Base-by-base conservation (phyloP, 1,140 invertebrate species). In the Neodiprion fabricii region DNA sequence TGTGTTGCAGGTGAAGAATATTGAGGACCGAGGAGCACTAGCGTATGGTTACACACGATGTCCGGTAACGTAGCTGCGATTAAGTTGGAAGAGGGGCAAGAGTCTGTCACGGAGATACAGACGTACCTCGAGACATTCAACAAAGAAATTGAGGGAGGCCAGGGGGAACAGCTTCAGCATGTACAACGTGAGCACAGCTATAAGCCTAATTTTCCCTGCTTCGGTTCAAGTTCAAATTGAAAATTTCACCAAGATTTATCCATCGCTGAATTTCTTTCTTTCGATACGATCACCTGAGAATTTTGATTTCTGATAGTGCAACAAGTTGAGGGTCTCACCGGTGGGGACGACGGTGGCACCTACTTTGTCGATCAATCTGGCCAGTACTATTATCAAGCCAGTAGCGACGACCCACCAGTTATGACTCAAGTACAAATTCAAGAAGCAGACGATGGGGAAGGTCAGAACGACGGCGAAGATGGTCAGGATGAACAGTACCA, bases 121-220 rank as follows among this genome's bases (percentile, higher is more conserved):
- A 94, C 94, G 72, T 96, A 96, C 80, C 87, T 96, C 66, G 94
- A 93, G 72, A 94, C 94, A 5, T 96, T 96, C 82, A 95, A 96
- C 80, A 96, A 96, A 82, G 95, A 96, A 86, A 96, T 96, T 70
- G 92, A 93, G 76, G 91, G 91, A 66, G 89, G 85, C 48, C 89
- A 83, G 87, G 91, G 84, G 61, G 85, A 84, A 75, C 89, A 85
- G 76, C 82, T 86, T 48, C 89, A 88, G 79, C 89, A 90, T 85
- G 88, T 90, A 9, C 85, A 90, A 81, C 86, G 91, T 91, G 79
- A 85, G 84, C 85, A 79, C 49, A 67, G 71, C 72, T 68, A 47
- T n/a, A 47, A 72, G 61, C 70, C n/a, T 23, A 50, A 50, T 72
- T 66, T 73, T 73, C 61, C 71, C 74, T 72, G 2, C 5, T 40